Base-by-base conservation (phyloP, 1,140 invertebrate genomes). In the Oreohelix idahoensis region DNA sequence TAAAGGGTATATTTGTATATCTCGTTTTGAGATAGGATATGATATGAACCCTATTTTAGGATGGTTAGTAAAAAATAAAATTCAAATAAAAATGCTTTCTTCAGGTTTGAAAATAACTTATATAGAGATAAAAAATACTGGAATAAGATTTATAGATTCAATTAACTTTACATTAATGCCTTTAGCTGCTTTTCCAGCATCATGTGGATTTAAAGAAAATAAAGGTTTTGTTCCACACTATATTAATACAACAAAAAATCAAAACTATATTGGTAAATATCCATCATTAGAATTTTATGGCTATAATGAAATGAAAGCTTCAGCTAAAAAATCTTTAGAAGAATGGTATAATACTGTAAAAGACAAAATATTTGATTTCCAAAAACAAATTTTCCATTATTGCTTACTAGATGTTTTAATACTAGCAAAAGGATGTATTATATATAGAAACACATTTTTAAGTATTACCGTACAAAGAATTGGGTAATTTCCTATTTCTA, bases 61-160 rank as follows among this genome's bases (percentile, higher is more conserved):
- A 58, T 58, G 53, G 53, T 58, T 58, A 58, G 23, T 39, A 23
- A 35, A 71, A 71, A 71, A 71, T 38, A 71, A 39, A 39, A 71
- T 39, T 71, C 4, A 39, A 10, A 36, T 13, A 71, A 38, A 71
- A 71, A 13, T 32, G 5, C 8, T 38, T 71, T 35, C 32, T 38
- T 32, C 29, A 13, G 69, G 32, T 39, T 38, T 38, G 15, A 39
- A 71, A 71, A 20, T 36, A 71, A 71, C 38, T 35, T 29, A 71
- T n/a, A 23, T 58, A 58, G 53, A 58, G 20, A n/a, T 58, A 58
- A 58, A 58, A 58, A 20, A 20, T 58, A 71, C 35, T 4, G 38
- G 69, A 39, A 39, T 38, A 38, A 71, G 35, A 71, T 71, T 38
- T 38, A 71, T 39, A 23, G 11, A 38, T 36, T 38, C 11, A 36